phyloP scores from a whole-genome alignment of 2,797 vertebrate species.

The Phoeniculus purpureus region DNA sequence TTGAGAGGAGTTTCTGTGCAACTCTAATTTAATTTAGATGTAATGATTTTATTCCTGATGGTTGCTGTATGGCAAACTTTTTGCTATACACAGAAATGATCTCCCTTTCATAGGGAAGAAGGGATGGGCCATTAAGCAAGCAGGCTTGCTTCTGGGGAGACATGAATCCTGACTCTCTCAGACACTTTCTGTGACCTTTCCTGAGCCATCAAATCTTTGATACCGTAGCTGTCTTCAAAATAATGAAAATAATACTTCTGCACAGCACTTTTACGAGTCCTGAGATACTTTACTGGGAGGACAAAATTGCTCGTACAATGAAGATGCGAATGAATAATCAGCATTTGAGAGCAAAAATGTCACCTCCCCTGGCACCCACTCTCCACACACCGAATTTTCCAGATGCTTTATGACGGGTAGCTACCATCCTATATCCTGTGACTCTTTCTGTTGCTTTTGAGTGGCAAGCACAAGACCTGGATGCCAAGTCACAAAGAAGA shows the following conservation, averaged over 20 bases:
- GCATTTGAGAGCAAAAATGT: not conserved
- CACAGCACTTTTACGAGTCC: not conserved
- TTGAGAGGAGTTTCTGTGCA: not conserved
- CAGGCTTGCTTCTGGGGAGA: not conserved
- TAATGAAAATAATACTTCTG: not conserved
- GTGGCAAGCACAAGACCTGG: slow-evolving; percentile 31
- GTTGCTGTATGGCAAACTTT: not conserved
- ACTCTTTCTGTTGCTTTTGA: slow-evolving; percentile 51
- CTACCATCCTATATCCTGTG: not conserved
- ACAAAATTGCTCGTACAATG: not conserved
- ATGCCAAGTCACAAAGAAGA: slow-evolving; percentile 65
- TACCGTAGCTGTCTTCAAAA: not conserved
- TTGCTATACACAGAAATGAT: not conserved
- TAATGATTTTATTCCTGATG: not conserved
- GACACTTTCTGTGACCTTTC: not conserved
- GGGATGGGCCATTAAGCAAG: not conserved
- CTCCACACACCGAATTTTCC: not conserved
- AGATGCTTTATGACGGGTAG: not conserved
- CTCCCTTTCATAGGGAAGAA: not conserved
- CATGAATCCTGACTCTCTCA: not conserved
- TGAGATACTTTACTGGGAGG: not conserved
- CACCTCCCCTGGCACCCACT: not conserved
- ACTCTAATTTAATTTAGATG: not conserved
- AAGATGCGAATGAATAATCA: not conserved
- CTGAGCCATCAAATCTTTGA: not conserved